phyloP scores from a whole-genome alignment of 2,888 invertebrate species.

The Mylabris sibirica region DNA sequence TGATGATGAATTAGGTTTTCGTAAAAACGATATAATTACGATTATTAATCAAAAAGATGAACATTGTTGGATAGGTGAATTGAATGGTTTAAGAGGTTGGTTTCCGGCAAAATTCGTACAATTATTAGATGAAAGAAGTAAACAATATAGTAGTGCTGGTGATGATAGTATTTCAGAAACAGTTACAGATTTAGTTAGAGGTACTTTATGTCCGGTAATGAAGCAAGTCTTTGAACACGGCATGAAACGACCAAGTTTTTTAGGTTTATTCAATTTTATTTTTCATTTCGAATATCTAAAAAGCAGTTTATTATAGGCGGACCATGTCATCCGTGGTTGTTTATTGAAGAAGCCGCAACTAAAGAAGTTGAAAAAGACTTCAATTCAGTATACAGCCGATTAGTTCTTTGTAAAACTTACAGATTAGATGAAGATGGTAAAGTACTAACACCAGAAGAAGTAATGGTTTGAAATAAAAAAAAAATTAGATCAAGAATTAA shows the following conservation, averaged over 20 bases:
- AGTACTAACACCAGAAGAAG: conserved; percentile 97
- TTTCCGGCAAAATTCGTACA: conserved; percentile 98
- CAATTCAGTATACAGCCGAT: conserved; percentile 95
- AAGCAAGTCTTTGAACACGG: conserved; percentile 95
- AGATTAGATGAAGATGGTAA: conserved; percentile 98
- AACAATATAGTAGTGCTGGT: conserved; percentile 89
- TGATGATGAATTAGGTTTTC: conserved; percentile 97
- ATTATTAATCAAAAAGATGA: conserved; percentile 97
- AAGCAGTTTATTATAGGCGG: conserved; percentile 67
- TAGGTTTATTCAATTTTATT: conserved; percentile 61
- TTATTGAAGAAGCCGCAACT: conserved; percentile 96
- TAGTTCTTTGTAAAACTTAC: conserved; percentile 97
- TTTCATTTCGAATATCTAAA: conserved; percentile 11
- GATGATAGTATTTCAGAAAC: conserved; percentile 98
- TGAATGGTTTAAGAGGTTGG: conserved; percentile 95
- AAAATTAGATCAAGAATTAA: too few species aligned
- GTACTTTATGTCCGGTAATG: conserved; percentile 90
- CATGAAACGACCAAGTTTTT: conserved; percentile 87
- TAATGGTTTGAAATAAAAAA: conserved; percentile 48
- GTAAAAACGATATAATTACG: conserved; percentile 98
- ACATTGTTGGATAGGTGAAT: conserved; percentile 98
- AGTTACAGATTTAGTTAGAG: conserved; percentile 95
- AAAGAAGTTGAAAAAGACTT: conserved; percentile 98
- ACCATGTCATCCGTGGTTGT: conserved; percentile 98
- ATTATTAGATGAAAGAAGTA: conserved; percentile 93